Base-by-base conservation (phyloP, 2,113 vertebrate genomes). In the Myxocyprinus asiaticus region DNA sequence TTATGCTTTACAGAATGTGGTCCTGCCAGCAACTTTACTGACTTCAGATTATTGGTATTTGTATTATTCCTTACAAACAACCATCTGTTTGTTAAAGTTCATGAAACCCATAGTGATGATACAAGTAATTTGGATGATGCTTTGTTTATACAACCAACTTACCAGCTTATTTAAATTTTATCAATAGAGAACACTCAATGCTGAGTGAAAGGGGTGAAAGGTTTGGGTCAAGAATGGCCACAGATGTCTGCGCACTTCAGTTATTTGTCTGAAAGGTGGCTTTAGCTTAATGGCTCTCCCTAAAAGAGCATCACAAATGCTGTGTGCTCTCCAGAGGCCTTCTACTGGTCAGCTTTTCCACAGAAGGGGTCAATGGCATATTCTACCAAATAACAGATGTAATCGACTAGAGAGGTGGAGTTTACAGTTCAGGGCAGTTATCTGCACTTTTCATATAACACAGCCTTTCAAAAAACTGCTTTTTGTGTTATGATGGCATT, bases 181-280 rank as follows among this genome's bases (percentile, higher is more conserved):
- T 56, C 12, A 56, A 44, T 56, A 50, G 51, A 4, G 5, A 33
- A 33, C 22, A 43, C 42, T 65, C 17, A 65, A 9, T 72, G 42
- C 33, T 55, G n/a, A 17, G 22, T 33, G 22, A 33, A 33, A 33
- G 17, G 12, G 6, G 22, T 70, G 33, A 56, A 70, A 70, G 68
- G 51, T 70, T 51, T 70, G 4, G 51, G 51, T 55, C 68, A 70
- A 33, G 33, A 53, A 9, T 70, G 55, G n/a, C 50, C 65, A 69
- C 65, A 45, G 72, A 70, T 70, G 59, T 77, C 67, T 55, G 12
- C 7, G 42, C 44, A 58, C 44, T 75, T 73, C 48, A 10, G 43
- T 10, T 44, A 56, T 51, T 64, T 55, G 56, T 55, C 47, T 69
- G n/a, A 22, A 59, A 76, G 15, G 42, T 76, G 11, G 12, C 7